Evolutionary conservation across 2,113 vertebrate genomes (phyloP).

Genomic region (Chloebia gouldiae): DNA sequence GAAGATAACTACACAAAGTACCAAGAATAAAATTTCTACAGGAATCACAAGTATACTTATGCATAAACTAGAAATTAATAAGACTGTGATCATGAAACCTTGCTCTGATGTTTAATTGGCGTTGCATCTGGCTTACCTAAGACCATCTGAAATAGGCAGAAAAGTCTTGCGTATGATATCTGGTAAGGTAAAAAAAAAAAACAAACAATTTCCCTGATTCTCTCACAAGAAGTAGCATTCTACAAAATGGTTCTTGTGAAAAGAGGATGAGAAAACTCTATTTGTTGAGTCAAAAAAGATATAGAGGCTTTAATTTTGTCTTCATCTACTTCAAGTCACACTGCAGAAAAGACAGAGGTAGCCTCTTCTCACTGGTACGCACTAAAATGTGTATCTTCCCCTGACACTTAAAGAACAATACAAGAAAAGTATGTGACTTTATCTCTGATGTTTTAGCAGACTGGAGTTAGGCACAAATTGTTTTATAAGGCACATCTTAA

Average conservation of each 20-base stretch:
- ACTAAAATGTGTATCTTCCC: background rate
- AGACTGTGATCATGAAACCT: background rate
- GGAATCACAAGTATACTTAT: background rate
- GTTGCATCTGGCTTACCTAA: background rate
- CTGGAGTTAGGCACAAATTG: background rate
- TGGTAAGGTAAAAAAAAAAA: background rate
- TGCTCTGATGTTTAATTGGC: background rate
- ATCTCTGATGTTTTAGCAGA: background rate
- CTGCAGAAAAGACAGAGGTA: background rate
- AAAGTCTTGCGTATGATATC: background rate
- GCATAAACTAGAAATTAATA: background rate
- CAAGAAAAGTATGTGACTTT: background rate
- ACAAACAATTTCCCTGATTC: background rate
- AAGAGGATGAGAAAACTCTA: background rate
- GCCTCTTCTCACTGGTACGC: background rate
- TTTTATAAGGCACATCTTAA: background rate
- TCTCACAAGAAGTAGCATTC: background rate
- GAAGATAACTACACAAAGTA: background rate
- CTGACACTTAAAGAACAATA: background rate
- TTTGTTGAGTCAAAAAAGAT: background rate
- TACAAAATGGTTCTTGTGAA: background rate
- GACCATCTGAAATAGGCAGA: background rate
- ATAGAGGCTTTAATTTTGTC: background rate
- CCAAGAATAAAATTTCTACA: background rate
- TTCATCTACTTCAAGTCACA: background rate